phyloP scores from a whole-genome alignment of 2,888 invertebrate species.

The Diabrotica balteata region DNA sequence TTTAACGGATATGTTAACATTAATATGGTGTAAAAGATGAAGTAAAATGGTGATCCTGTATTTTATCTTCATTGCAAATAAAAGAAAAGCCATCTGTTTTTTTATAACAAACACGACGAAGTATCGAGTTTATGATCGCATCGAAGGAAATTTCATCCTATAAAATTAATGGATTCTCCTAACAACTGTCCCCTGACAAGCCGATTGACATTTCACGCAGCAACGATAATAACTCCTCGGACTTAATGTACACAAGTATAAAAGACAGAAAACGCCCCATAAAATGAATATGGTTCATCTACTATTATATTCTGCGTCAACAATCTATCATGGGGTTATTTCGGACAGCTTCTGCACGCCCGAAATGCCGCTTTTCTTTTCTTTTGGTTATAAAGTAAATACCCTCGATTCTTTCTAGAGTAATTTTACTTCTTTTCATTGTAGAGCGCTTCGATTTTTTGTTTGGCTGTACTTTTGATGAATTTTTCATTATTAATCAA shows the following conservation, averaged over 20 bases:
- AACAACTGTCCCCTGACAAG: background rate
- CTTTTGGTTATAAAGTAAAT: slow-evolving; percentile 32
- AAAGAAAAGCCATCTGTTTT: too few relatives aligned
- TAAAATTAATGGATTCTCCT: too few relatives aligned
- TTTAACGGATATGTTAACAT: too few relatives aligned
- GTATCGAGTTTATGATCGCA: too few relatives aligned
- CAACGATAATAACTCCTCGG: background rate
- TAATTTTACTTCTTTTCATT: slow-evolving; percentile 30
- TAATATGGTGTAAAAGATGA: too few relatives aligned
- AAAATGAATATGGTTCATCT: slow-evolving; percentile 48
- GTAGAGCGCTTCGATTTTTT: slow-evolving; percentile 2
- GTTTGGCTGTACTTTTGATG: slow-evolving; percentile 15
- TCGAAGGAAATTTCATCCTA: too few relatives aligned
- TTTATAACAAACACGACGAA: too few relatives aligned
- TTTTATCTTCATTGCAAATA: too few relatives aligned
- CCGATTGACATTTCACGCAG: background rate
- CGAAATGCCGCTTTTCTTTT: slow-evolving; percentile 28
- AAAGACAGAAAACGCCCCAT: slow-evolving; percentile 21
- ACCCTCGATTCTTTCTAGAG: slow-evolving; percentile 32
- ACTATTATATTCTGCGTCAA: slow-evolving; percentile 46
- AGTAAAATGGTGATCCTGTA: too few relatives aligned
- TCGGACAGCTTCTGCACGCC: slow-evolving; percentile 34
- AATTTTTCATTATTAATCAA: slow-evolving; percentile 33
- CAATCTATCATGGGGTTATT: slow-evolving; percentile 45
- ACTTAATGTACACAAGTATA: slow-evolving; percentile 23